Base-by-base conservation (phyloP, 2,797 vertebrate genomes). In the Bradypodion ventrale region DNA sequence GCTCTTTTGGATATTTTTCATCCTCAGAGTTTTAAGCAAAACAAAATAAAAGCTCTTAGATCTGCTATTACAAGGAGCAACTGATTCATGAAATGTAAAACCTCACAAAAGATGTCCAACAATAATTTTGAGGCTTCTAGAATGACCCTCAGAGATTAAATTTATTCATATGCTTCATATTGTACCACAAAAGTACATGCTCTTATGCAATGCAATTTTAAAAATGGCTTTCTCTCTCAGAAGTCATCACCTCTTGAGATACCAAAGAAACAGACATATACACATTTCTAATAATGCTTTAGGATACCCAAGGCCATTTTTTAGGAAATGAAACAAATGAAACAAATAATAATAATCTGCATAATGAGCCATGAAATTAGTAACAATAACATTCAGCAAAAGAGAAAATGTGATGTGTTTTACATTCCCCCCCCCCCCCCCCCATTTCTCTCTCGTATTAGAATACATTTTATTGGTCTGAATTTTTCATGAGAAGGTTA, bases 341-440 rank as follows among this genome's bases (percentile, higher is more conserved):
- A 79, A 79, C 27, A 69, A 68, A 66, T 60, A 68, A 56, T n/a
- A n/a, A n/a, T n/a, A 56, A 56, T 56, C 46, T 49, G 46, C 46
- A 80, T 85, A 74, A 75, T 85, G 69, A 80, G 44, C 44, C 76
- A 79, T 74, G 76, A 73, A 65, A 84, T 73, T 65, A 73, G 59
- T 10, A 79, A 73, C n/a, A n/a, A 56, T 32, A 44, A 72, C 72
- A 52, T 56, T 56, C 52, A 84, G 52, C 27, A 75, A 83, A 80
- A 65, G 42, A 62, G 56, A 72, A 42, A 63, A 65, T 40, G 70
- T 56, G 49, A 66, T 10, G 56, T 44, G 44, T n/a, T 65, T 60
- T 40, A 66, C 52, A 49, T 7, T 76, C 25, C 16, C n/a, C n/a
- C n/a, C n/a, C n/a, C n/a, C n/a, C n/a, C n/a, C n/a, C 49, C 15